A percentile compares a stretch with the other conserved stretches of the same genome.
These are phyloP conservation scores for Casuarius casuarius DNA, from an alignment of 2,113 vertebrate species.

Conservation along the genomic window DNA sequence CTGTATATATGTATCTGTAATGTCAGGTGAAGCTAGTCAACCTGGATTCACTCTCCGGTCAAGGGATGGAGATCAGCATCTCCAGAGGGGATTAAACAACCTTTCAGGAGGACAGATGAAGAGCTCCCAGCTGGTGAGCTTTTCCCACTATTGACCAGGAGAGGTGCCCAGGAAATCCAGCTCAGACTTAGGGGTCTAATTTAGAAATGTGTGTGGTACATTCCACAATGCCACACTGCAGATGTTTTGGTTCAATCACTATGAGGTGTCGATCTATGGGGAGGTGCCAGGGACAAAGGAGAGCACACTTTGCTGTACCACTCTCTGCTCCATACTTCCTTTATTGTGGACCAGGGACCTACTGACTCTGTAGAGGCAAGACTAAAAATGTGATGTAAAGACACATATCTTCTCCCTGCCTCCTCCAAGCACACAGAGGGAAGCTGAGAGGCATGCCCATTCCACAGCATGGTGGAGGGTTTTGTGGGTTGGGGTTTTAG, in stretches of 20 bases:
- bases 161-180: neutral
- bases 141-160: neutral
- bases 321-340: neutral
- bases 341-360: neutral
- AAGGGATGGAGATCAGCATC: neutral
- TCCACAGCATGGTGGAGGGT: neutral
- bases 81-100: neutral
- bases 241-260: neutral
- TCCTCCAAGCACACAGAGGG: neutral
- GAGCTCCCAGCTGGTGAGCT: neutral
- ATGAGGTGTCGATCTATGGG: neutral
- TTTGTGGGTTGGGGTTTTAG: neutral
- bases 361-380: neutral
- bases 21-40: neutral
- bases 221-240: neutral
- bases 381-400: neutral
- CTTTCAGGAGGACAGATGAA: neutral
- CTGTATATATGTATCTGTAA: neutral
- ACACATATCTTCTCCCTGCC: neutral
- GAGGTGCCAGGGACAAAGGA: neutral
- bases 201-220: too few species aligned
- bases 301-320: neutral
- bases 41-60: neutral
- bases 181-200: neutral
- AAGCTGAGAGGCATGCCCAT: neutral